Percentiles rank a stretch among this genome's conserved stretches.
Conservation (phyloP, 2,888 invertebrate genomes). For the Mesorhabditis belari region DNA sequence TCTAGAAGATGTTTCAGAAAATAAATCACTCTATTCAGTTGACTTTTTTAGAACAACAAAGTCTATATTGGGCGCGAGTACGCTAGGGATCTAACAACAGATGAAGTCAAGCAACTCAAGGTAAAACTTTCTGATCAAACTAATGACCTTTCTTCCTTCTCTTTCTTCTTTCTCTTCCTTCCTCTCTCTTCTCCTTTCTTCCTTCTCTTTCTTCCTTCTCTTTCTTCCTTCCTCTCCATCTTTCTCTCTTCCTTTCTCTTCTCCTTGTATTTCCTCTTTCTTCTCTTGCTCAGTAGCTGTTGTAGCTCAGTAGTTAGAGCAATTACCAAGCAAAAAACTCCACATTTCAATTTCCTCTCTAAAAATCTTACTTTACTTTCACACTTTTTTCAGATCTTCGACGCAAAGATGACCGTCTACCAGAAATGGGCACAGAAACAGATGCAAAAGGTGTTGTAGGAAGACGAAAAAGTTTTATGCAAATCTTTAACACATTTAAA, state of each 20-base stretch:
- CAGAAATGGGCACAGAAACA: conserved; percentile 35
- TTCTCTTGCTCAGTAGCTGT: background rate
- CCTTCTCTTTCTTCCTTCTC: background rate
- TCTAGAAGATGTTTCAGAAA: too few relatives aligned
- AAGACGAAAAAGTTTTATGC: too few relatives aligned
- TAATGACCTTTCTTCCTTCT: background rate
- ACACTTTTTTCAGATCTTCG: too few relatives aligned
- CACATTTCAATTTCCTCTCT: too few relatives aligned
- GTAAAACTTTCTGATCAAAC: conserved; percentile 1
- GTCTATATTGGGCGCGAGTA: conserved; percentile 47
- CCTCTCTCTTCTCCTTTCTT: background rate
- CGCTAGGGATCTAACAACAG: conserved; percentile 42
- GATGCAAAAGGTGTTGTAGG: conserved; percentile 34
- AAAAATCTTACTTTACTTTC: too few relatives aligned
- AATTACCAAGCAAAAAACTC: too few relatives aligned
- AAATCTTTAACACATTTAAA: too few relatives aligned
- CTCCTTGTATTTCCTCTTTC: background rate
- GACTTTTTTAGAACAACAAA: conserved; percentile 27
- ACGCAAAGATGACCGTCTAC: conserved; percentile 37
- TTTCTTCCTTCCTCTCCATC: conserved; percentile 1
- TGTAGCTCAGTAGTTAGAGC: too few relatives aligned
- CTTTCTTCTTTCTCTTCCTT: background rate
- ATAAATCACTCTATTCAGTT: too few relatives aligned
- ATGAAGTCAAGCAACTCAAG: conserved; percentile 34
- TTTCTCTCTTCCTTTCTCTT: background rate